Conservation (phyloP, 2,888 invertebrate genomes). For the Unio delphinus region DNA sequence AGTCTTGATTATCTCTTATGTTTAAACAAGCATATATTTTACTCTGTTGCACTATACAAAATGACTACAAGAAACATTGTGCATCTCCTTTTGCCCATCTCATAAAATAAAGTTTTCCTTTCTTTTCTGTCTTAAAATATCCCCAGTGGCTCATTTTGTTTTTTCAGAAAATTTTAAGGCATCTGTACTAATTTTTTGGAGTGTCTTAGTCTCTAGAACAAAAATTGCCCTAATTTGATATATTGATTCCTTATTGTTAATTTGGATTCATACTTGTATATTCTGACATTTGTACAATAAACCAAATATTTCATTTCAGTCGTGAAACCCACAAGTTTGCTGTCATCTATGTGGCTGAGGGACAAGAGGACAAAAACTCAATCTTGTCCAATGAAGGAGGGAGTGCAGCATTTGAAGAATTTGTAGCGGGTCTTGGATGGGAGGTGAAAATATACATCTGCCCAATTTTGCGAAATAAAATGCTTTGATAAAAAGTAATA, state of each 20-base stretch:
- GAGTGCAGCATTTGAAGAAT: constrained; percentile 91
- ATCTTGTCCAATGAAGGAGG: constrained; percentile 92
- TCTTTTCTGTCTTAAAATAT: no score
- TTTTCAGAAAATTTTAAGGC: no score
- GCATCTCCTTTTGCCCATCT: no score
- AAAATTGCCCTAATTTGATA: not conserved
- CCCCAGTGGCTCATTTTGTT: no score
- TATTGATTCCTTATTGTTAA: not conserved
- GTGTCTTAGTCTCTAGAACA: not conserved
- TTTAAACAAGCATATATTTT: no score
- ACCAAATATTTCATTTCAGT: constrained; percentile 33
- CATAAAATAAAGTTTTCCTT: no score
- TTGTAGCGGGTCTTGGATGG: constrained; percentile 80
- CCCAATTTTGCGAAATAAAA: not conserved
- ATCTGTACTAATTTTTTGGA: no score
- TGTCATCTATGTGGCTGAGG: constrained; percentile 95
- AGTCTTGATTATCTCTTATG: no score
- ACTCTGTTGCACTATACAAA: no score
- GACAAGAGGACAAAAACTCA: constrained; percentile 96
- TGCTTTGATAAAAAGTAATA: no score
- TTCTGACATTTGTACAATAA: not conserved
- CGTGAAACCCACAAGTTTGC: constrained; percentile 80
- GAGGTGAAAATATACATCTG: constrained; percentile 73
- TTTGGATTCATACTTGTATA: not conserved
- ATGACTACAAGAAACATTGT: no score